These are phyloP conservation scores for Aphidius colemani DNA, from an alignment of 2,888 invertebrate species.

Conservation along the genomic window DNA sequence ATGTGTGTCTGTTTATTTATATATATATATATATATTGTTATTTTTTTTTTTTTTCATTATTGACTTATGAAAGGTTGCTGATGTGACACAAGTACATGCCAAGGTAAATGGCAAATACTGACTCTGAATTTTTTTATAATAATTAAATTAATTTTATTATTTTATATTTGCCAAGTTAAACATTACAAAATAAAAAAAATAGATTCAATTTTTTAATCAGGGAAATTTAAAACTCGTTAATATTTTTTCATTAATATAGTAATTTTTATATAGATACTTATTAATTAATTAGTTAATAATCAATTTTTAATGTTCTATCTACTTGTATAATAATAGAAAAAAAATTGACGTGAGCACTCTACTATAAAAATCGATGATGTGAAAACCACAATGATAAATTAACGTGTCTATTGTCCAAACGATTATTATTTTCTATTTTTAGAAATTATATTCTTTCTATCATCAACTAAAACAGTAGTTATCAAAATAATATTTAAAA, in stretches of 20 bases:
- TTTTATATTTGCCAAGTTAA: too few species aligned
- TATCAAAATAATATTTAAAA: background rate
- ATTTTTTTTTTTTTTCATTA: slow-evolving; percentile 26
- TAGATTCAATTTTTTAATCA: too few species aligned
- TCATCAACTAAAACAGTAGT: background rate
- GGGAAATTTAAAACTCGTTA: too few species aligned
- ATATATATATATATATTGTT: slow-evolving; percentile 27
- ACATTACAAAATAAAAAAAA: too few species aligned
- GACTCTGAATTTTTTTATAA: too few species aligned
- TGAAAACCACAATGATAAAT: slow-evolving; percentile 6
- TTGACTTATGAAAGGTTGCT: slow-evolving; percentile 33
- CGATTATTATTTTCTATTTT: slow-evolving; percentile 2
- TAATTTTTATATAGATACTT: too few species aligned
- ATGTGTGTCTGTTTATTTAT: too few species aligned
- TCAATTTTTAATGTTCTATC: too few species aligned
- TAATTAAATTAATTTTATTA: too few species aligned
- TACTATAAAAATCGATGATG: background rate
- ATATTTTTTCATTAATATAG: too few species aligned
- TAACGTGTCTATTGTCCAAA: background rate
- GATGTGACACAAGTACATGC: background rate
- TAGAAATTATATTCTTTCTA: background rate
- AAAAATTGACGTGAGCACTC: background rate
- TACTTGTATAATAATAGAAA: background rate
- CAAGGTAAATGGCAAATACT: too few species aligned
- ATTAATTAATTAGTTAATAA: too few species aligned